Evolutionary conservation across 2,797 vertebrate genomes (phyloP).

Genomic region (Knipowitschia caucasica): DNA sequence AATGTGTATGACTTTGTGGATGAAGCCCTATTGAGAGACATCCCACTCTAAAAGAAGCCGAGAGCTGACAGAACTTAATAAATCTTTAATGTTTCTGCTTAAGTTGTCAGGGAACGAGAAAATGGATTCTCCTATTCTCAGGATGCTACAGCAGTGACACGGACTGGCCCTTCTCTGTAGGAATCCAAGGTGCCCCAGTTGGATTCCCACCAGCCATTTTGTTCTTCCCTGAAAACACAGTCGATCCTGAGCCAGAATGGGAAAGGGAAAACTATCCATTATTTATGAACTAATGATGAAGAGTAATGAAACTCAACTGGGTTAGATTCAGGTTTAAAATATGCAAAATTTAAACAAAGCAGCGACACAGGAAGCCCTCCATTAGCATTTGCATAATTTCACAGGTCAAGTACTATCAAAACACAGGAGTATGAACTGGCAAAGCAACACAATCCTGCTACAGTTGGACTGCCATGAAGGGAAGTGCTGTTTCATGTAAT

Average conservation of each 20-base stretch:
- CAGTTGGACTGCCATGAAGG: constrained; percentile 37
- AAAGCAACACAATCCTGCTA: constrained; percentile 43
- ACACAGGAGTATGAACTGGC: constrained; percentile 27
- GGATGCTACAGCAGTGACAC: constrained; percentile 76
- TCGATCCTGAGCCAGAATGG: constrained; percentile 33
- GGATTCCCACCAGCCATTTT: constrained; percentile 38
- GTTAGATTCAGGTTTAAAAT: constrained; percentile 42
- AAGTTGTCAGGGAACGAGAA: constrained; percentile 79
- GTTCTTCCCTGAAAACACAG: constrained; percentile 37
- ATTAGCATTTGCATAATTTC: constrained; percentile 59
- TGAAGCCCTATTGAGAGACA: constrained; percentile 35
- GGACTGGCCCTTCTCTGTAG: constrained; percentile 64
- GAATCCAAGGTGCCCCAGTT: constrained; percentile 53
- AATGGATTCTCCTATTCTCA: constrained; percentile 78
- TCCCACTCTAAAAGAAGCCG: constrained; percentile 54
- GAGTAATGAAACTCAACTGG: constrained; percentile 20
- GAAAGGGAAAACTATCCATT: constrained; percentile 42
- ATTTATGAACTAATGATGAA: constrained; percentile 46
- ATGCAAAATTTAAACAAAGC: constrained; percentile 27
- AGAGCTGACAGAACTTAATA: constrained; percentile 49
- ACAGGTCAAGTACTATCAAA: constrained; percentile 56
- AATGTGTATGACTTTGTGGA: constrained; percentile 29
- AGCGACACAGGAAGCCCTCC: constrained; percentile 23
- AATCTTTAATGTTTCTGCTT: constrained; percentile 61
- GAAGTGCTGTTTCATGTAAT: constrained; percentile 26